These are phyloP conservation scores for Bactericera cockerelli DNA, from an alignment of 1,140 invertebrate genomes.

Conservation along the genomic window DNA sequence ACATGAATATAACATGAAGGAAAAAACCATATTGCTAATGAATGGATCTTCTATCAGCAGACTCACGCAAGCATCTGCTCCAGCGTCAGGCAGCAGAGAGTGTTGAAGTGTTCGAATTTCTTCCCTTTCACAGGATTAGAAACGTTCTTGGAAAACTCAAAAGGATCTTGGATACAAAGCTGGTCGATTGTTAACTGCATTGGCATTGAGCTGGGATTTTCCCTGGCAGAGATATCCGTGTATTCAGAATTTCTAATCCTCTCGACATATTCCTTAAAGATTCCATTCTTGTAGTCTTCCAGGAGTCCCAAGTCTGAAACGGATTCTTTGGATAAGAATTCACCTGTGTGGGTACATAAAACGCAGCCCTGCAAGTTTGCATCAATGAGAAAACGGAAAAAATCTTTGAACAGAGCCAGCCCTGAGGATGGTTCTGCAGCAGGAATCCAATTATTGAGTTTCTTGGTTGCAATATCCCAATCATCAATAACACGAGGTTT, in stretches of 20 bases:
- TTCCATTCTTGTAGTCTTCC: constrained; percentile 24
- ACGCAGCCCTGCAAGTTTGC: constrained; percentile 21
- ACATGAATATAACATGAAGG: no score
- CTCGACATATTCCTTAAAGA: constrained; percentile 23
- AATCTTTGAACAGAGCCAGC: constrained; percentile 5
- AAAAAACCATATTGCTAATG: no score
- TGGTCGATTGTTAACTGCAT: background rate
- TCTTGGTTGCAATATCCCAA: constrained; percentile 1
- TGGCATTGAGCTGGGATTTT: constrained; percentile 18
- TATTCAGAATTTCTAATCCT: constrained; percentile 20
- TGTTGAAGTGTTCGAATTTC: constrained; percentile 11
- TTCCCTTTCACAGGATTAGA: constrained; percentile 24
- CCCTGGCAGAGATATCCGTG: constrained; percentile 21
- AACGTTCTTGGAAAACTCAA: constrained; percentile 32
- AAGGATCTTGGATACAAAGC: constrained; percentile 32
- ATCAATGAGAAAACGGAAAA: constrained; percentile 3
- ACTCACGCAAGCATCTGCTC: background rate
- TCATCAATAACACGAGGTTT: constrained; percentile 11
- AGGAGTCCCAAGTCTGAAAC: constrained; percentile 22
- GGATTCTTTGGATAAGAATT: constrained; percentile 22
- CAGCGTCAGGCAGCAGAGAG: constrained; percentile 11
- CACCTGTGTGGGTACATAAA: constrained; percentile 28
- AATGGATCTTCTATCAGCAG: no score
- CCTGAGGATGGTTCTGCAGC: background rate
- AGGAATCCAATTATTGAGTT: constrained; percentile 9